Conservation (phyloP, 2,113 vertebrate species). For the Turnix velox region DNA sequence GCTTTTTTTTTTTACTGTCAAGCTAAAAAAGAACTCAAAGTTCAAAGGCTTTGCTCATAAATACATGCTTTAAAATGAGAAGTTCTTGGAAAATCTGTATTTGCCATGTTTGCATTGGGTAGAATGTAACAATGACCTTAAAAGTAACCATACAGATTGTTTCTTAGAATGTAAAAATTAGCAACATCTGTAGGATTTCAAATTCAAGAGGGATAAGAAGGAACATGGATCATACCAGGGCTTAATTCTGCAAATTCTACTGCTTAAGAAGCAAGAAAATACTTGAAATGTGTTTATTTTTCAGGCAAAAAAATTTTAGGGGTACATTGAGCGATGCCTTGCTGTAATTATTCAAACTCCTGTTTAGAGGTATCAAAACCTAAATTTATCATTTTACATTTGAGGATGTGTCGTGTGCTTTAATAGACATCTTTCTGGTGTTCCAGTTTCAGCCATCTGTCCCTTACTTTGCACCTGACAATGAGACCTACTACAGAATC, state of each 20-base stretch:
- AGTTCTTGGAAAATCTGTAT: not conserved
- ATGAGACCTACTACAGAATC: conserved; percentile 85
- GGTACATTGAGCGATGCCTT: not conserved
- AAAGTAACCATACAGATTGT: not conserved
- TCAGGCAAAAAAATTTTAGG: not conserved
- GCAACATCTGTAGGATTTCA: not conserved
- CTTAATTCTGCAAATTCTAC: not conserved
- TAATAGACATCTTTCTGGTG: conserved; percentile 36
- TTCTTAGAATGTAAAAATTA: not conserved
- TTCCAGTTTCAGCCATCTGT: conserved; percentile 85
- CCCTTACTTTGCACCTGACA: conserved; percentile 83
- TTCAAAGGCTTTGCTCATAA: not conserved
- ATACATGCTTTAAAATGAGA: not conserved
- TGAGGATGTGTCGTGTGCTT: not conserved
- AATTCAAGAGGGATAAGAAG: not conserved
- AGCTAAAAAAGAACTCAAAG: not conserved
- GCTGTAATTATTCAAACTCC: not conserved
- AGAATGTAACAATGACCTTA: not conserved
- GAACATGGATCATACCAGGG: not conserved
- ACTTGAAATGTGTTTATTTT: not conserved
- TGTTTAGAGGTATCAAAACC: not conserved
- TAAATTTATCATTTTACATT: not conserved
- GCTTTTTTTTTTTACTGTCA: not conserved
- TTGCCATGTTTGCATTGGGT: not conserved
- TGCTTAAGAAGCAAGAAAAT: not conserved